These are phyloP conservation scores for Meiosimyza platycephala DNA, from an alignment of 2,888 invertebrate genomes.

Conservation along the genomic window DNA sequence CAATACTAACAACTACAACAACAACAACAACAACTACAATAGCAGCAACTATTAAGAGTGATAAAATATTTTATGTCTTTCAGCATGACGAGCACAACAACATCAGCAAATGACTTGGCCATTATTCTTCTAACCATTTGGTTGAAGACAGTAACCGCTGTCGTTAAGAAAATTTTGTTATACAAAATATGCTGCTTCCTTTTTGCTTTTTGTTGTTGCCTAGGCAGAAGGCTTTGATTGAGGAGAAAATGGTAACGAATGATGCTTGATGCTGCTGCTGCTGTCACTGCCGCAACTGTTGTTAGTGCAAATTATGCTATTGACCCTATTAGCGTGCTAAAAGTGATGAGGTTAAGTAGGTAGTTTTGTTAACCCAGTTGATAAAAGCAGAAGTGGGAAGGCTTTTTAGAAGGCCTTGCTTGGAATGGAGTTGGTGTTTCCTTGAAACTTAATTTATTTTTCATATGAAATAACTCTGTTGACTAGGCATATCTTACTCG, in stretches of 20 bases:
- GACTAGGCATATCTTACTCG: no score
- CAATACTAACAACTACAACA: constrained; percentile 5
- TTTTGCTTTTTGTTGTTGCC: background rate
- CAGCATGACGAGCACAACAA: constrained; percentile 1
- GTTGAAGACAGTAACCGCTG: background rate
- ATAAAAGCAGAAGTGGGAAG: no score
- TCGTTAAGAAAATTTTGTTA: background rate
- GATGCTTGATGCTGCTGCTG: background rate
- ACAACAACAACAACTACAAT: constrained; percentile 6
- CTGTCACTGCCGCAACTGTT: constrained; percentile 6
- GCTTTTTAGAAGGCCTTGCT: no score
- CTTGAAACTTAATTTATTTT: no score
- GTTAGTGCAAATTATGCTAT: constrained; percentile 12
- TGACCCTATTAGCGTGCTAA: constrained; percentile 16
- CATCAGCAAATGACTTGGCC: constrained; percentile 21
- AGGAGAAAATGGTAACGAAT: background rate
- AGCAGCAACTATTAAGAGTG: constrained; percentile 6
- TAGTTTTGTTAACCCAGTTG: background rate
- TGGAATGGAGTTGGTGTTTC: no score
- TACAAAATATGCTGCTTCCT: background rate
- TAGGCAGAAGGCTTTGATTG: background rate
- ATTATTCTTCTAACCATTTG: constrained; percentile 23
- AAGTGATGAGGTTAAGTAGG: constrained; percentile 5
- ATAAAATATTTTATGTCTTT: constrained; percentile 23
- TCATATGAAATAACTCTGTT: no score